These are phyloP conservation scores for Phortica variegata DNA, from an alignment of 1,140 invertebrate genomes.

Conservation along the genomic window DNA sequence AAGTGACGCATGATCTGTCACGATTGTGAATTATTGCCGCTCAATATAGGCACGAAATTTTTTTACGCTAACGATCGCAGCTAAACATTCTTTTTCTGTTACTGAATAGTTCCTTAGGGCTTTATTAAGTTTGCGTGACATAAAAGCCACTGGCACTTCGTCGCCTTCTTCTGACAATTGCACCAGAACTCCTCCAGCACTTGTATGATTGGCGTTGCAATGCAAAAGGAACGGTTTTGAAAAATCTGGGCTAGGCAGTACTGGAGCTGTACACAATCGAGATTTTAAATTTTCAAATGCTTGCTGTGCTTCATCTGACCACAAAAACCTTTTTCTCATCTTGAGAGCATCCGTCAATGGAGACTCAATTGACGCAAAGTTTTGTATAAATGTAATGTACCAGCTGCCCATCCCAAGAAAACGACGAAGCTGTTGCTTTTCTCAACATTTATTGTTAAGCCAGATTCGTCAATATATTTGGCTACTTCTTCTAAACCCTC, in stretches of 20 bases:
- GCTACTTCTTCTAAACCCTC: conserved; percentile 23
- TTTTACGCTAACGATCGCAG: conserved; percentile 52
- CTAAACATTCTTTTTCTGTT: conserved; percentile 57
- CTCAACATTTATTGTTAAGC: conserved; percentile 23
- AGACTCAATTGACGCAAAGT: conserved; percentile 35
- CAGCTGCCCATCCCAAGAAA: conserved; percentile 58
- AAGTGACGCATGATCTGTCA: conserved; percentile 37
- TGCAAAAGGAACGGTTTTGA: conserved; percentile 9
- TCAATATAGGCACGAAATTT: conserved; percentile 57
- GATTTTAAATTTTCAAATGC: conserved; percentile 23
- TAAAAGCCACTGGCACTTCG: conserved; percentile 15
- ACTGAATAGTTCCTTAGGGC: conserved; percentile 21
- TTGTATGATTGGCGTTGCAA: conserved; percentile 8
- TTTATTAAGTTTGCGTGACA: conserved; percentile 15
- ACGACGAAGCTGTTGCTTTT: conserved; percentile 39
- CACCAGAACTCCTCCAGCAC: conserved; percentile 28
- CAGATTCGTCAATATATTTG: conserved; percentile 12
- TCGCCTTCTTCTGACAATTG: conserved; percentile 36
- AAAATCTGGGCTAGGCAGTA: conserved; percentile 30
- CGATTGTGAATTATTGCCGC: conserved; percentile 46
- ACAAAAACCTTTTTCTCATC: conserved; percentile 2
- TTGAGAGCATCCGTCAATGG: conserved; percentile 28
- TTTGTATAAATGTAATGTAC: conserved; percentile 46
- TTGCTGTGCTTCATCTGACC: neutral
- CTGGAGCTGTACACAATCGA: conserved; percentile 12